Evolutionary conservation across 2,888 invertebrate genomes (phyloP), one percentile per base, ranked within the genome.

Genomic region (Odontothrips loti): DNA sequence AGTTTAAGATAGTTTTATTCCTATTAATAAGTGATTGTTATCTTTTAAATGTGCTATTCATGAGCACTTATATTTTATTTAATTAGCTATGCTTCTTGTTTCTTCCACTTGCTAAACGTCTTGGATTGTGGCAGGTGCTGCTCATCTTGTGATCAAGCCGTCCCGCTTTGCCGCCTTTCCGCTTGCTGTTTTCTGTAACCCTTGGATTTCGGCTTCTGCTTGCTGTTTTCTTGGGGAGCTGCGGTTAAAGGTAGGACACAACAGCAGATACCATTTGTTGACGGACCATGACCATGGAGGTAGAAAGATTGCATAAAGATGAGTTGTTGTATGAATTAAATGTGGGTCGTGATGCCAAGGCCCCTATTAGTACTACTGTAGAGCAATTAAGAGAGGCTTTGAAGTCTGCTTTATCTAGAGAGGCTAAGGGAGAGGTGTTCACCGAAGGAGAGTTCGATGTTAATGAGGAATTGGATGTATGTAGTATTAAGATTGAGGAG

Each of bases 201-300:
- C 63, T 20, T 6, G 15, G 6, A 6, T 63, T 11, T 11, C 48
- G 63, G 6, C 20, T 63, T 11, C 63, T 63, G 63, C 63, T 63
- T 20, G 63, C 20, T 63, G 11, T 11, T 20, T 20, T 6, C 6
- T 63, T 15, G 10, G 9, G 63, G 63, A 6, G 6, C 6, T 48
- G 48, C 48, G 48, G 48, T 48, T 48, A 48, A 48, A 48, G 48
- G 48, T 48, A 48, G 48, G 48, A 48, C 48, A 48, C 48, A 48
- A 15, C 48, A 48, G 9, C 48, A 48, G 48, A 11, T 11, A 9
- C 9, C 48, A 48, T 9, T 63, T 63, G 20, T 6, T 11, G 63
- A 63, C 63, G 63, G n/a, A n/a, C n/a, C n/a, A n/a, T n/a, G 63
- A 63, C 63, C 63, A 63, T 63, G 63, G 63, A 63, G 6, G 63